Evolutionary conservation across 1,140 invertebrate species (phyloP).

Genomic region (Megathymus violae): DNA sequence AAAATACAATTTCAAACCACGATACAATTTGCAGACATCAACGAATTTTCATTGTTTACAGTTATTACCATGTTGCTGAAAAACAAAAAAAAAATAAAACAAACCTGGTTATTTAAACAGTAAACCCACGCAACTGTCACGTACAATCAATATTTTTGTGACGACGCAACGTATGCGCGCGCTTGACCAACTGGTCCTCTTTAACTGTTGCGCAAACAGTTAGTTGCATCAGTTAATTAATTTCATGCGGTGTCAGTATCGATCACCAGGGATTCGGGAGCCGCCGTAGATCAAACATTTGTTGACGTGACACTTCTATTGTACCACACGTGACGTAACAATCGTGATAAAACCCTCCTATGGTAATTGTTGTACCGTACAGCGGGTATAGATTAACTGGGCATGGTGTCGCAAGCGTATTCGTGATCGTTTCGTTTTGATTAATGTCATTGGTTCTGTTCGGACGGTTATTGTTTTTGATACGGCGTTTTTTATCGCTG

Average conservation of each 20-base stretch:
- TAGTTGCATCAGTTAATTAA: conserved; percentile 69
- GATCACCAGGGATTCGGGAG: conserved; percentile 61
- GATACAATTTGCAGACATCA: too few species aligned
- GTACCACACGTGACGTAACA: conserved; percentile 41
- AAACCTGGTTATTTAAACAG: neutral
- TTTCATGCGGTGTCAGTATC: conserved; percentile 66
- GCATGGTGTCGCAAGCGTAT: neutral
- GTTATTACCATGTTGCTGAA: too few species aligned
- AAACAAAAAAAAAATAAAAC: too few species aligned
- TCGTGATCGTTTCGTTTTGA: conserved; percentile 21
- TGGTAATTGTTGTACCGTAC: conserved; percentile 25
- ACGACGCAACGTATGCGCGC: neutral
- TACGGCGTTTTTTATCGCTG: neutral
- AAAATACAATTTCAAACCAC: too few species aligned
- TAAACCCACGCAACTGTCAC: neutral
- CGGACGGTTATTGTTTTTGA: neutral
- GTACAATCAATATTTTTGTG: neutral
- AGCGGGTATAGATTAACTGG: conserved; percentile 6
- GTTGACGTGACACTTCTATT: conserved; percentile 59
- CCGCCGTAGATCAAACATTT: conserved; percentile 59
- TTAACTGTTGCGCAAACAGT: conserved; percentile 44
- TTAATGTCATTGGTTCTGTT: conserved; percentile 14
- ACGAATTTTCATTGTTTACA: too few species aligned
- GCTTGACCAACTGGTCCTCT: conserved; percentile 41
- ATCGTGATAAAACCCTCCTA: conserved; percentile 34